Percentiles rank a stretch among this genome's conserved stretches.
Evolutionary conservation across 1,140 invertebrate species (phyloP).

Genomic region (Ceratina calcarata): DNA sequence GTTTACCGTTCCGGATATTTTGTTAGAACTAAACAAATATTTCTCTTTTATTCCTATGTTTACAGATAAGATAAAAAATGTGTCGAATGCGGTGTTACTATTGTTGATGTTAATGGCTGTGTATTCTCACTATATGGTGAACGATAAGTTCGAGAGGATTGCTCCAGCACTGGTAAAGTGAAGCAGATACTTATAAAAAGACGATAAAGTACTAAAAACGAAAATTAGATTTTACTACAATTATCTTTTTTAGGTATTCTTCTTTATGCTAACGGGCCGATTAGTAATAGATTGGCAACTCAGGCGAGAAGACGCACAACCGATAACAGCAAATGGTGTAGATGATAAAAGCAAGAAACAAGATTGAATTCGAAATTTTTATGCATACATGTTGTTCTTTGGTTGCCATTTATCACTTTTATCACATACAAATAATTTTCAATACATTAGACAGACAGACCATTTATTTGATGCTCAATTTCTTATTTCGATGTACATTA

Average conservation of each 20-base stretch:
- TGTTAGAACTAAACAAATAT: too few relatives aligned
- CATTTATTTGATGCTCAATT: neutral
- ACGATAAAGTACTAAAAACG: neutral
- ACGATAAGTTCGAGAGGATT: slow-evolving; percentile 95
- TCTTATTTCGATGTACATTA: neutral
- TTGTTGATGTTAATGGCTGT: slow-evolving; percentile 92
- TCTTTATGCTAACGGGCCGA: slow-evolving; percentile 96
- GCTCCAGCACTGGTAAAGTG: slow-evolving; percentile 89
- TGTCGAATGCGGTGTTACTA: slow-evolving; percentile 91
- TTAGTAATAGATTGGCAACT: slow-evolving; percentile 89
- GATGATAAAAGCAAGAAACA: slow-evolving; percentile 79
- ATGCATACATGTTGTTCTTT: neutral
- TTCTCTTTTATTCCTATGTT: slow-evolving; percentile 23
- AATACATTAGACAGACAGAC: neutral
- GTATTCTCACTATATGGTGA: slow-evolving; percentile 95
- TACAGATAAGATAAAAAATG: slow-evolving; percentile 93
- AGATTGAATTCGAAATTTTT: slow-evolving; percentile 71
- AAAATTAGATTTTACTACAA: neutral
- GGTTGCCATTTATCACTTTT: neutral
- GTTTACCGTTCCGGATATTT: too few relatives aligned
- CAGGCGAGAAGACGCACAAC: slow-evolving; percentile 75
- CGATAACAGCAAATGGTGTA: slow-evolving; percentile 74
- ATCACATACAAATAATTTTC: slow-evolving; percentile 3
- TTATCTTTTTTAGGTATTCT: slow-evolving; percentile 86
- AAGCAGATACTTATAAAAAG: neutral